phyloP scores from a whole-genome alignment of 2,797 vertebrate genomes.

The Yasuhikotakia modesta region DNA sequence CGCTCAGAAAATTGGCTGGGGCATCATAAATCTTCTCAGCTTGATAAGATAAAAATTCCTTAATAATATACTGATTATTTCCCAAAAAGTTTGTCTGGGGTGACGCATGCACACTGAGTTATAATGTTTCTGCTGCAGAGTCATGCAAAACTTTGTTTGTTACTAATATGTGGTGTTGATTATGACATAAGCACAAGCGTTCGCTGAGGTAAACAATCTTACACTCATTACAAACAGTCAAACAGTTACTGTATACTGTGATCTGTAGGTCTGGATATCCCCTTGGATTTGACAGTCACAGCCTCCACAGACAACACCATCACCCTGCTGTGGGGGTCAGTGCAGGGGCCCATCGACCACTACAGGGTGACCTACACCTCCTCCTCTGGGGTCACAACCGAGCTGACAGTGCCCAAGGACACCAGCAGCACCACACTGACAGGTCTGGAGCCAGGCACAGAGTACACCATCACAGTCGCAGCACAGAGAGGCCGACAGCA shows the following conservation, averaged over 20 bases:
- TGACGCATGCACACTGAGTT: background rate
- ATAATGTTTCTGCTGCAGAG: background rate
- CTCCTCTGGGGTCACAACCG: slow-evolving; percentile 83
- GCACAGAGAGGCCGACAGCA: slow-evolving; percentile 93
- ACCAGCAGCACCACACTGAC: slow-evolving; percentile 81
- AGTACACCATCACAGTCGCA: slow-evolving; percentile 92
- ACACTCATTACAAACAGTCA: background rate
- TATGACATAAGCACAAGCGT: background rate
- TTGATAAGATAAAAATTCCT: slow-evolving; percentile 4
- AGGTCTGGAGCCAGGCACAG: slow-evolving; percentile 90
- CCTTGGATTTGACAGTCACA: slow-evolving; percentile 87
- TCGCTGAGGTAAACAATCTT: background rate
- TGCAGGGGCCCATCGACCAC: slow-evolving; percentile 92
- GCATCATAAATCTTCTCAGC: background rate
- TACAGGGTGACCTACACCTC: slow-evolving; percentile 92
- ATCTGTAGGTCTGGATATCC: slow-evolving; percentile 87
- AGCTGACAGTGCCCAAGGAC: slow-evolving; percentile 86
- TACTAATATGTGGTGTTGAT: slow-evolving; percentile 1
- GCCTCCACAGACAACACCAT: slow-evolving; percentile 95
- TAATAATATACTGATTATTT: background rate
- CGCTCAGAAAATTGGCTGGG: background rate
- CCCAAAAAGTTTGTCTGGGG: background rate
- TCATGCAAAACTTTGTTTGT: background rate
- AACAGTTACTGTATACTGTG: background rate
- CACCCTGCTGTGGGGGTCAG: slow-evolving; percentile 88